These are phyloP conservation scores for Teleiodes luculella DNA, from an alignment of 2,888 invertebrate genomes.

Conservation along the genomic window DNA sequence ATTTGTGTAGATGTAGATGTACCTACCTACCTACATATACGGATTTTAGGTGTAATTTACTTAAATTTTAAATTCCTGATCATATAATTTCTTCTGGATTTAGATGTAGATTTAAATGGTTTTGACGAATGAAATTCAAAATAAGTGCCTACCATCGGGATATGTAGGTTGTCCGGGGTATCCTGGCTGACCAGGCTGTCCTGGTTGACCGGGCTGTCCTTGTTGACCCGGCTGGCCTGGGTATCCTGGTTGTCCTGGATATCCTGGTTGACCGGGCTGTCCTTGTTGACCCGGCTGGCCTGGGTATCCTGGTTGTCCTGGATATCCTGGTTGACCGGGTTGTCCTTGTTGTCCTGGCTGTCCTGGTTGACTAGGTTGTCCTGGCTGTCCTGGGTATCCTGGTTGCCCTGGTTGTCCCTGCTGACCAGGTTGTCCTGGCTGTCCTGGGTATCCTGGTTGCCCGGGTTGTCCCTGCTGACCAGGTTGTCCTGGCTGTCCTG, in stretches of 20 bases:
- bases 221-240: slow-evolving; percentile 23
- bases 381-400: slow-evolving; percentile 13
- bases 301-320: slow-evolving; percentile 23
- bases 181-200: slow-evolving; percentile 17
- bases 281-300: slow-evolving; percentile 24
- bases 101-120: too few species aligned
- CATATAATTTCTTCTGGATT: too few species aligned
- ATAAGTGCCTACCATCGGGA: background rate
- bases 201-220: slow-evolving; percentile 14
- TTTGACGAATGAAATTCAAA: too few species aligned
- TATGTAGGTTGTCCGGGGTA: slow-evolving; percentile 17
- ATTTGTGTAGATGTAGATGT: too few species aligned
- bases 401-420: slow-evolving; percentile 24
- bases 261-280: slow-evolving; percentile 7
- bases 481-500: too few species aligned
- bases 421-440: slow-evolving; percentile 27
- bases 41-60: too few species aligned
- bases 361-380: slow-evolving; percentile 18
- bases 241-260: too few species aligned
- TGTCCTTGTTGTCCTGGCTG: slow-evolving; percentile 19
- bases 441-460: slow-evolving; percentile 23
- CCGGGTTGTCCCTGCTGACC: slow-evolving; percentile 31
- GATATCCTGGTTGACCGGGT: slow-evolving; percentile 13
- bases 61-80: too few species aligned
- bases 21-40: too few species aligned